A percentile compares a stretch with the other conserved stretches of the same genome.
These are phyloP conservation scores for Trissoscelio sp. DNA, from an alignment of 2,888 invertebrate genomes.

Conservation along the genomic window DNA sequence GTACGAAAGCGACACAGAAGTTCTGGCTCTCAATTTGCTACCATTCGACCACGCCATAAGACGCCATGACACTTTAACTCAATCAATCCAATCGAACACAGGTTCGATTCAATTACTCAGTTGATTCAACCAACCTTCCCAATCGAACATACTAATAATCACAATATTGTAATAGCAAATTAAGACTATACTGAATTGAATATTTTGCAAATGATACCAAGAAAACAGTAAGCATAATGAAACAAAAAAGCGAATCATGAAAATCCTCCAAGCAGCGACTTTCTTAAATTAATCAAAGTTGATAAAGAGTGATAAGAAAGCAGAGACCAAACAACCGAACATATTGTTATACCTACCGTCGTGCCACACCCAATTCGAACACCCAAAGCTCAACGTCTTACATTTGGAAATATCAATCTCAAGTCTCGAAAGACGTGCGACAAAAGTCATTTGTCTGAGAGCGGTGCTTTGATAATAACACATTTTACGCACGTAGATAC, in stretches of 20 bases:
- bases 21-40: no score
- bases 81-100: no score
- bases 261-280: constrained; percentile 24
- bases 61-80: no score
- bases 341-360: constrained; percentile 83
- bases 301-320: constrained; percentile 13
- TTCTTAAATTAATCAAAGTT: constrained; percentile 21
- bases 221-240: no score
- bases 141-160: no score
- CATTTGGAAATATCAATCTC: constrained; percentile 82
- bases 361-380: constrained; percentile 71
- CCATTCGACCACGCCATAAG: no score
- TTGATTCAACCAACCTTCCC: no score
- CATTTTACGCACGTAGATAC: constrained; percentile 82
- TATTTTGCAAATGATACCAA: no score
- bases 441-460: constrained; percentile 80
- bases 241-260: neutral
- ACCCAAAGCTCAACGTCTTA: constrained; percentile 75
- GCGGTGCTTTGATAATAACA: constrained; percentile 82
- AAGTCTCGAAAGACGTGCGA: constrained; percentile 81
- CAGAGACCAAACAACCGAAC: constrained; percentile 82
- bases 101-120: no score
- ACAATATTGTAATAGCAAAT: no score
- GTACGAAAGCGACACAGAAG: no score
- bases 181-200: no score